Conservation (phyloP, 1,140 invertebrate genomes). For the Trinorchestia longiramus region DNA sequence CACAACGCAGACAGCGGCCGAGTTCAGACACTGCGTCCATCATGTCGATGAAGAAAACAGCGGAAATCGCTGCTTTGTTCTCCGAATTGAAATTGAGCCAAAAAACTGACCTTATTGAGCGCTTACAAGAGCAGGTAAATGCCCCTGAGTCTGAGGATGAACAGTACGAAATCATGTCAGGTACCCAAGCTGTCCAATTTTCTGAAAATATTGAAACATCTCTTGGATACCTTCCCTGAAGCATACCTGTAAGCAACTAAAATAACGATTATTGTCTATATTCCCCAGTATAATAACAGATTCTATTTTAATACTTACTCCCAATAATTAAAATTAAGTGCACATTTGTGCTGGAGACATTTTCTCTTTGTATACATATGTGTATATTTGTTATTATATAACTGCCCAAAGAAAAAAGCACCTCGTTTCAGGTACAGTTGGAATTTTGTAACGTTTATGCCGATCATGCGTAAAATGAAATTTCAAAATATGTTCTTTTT, state of each 20-base stretch:
- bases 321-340: not conserved
- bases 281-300: not conserved
- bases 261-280: not conserved
- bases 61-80: constrained; percentile 88
- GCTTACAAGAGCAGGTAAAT: constrained; percentile 60
- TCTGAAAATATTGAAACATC: constrained; percentile 72
- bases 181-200: constrained; percentile 67
- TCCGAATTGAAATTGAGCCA: constrained; percentile 76
- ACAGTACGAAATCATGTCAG: constrained; percentile 68
- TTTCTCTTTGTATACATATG: not conserved
- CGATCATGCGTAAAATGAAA: not conserved
- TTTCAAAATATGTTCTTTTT: not conserved
- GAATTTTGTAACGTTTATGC: not conserved
- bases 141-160: constrained; percentile 67
- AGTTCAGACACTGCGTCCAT: constrained; percentile 69
- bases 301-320: not conserved
- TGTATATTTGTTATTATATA: not conserved
- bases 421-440: not conserved
- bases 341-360: not conserved
- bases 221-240: constrained; percentile 73
- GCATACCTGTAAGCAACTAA: not conserved
- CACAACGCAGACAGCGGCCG: constrained; percentile 58
- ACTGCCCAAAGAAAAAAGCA: not conserved
- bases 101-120: constrained; percentile 68
- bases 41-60: constrained; percentile 86